Conservation (phyloP, 2,797 vertebrate species). For the Rhinogobio ventralis region DNA sequence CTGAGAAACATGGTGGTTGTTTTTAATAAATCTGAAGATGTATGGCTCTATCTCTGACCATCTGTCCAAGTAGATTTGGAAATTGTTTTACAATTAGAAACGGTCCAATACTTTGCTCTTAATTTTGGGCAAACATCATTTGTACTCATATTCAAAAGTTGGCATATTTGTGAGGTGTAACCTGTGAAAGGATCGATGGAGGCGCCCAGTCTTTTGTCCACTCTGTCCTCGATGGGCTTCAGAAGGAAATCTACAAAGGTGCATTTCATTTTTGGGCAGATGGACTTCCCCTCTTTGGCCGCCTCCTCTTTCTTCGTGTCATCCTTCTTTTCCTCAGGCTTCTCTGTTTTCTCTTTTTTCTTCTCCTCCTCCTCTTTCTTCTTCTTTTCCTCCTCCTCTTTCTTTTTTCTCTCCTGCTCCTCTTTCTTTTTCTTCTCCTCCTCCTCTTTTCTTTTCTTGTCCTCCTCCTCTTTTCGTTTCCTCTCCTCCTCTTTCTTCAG, state of each 20-base stretch:
- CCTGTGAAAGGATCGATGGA: conserved; percentile 79
- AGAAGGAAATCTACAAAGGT: conserved; percentile 63
- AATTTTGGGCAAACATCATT: background rate
- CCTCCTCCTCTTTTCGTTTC: conserved; percentile 66
- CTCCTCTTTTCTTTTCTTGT: conserved; percentile 54
- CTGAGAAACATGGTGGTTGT: background rate
- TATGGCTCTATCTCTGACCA: background rate
- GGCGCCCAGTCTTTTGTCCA: conserved; percentile 69
- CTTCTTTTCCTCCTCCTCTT: conserved; percentile 59
- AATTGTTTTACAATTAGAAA: background rate
- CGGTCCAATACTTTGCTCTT: background rate
- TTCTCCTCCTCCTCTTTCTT: conserved; percentile 68
- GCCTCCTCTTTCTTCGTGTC: background rate
- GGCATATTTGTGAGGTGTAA: conserved; percentile 33
- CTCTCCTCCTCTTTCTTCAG: conserved; percentile 71
- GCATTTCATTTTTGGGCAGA: background rate
- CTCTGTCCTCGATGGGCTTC: conserved; percentile 68
- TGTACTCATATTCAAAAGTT: background rate
- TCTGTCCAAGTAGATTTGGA: too few relatives aligned
- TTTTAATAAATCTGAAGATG: background rate
- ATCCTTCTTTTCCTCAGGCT: conserved; percentile 63
- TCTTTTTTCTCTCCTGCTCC: conserved; percentile 51
- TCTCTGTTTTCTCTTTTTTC: conserved; percentile 49
- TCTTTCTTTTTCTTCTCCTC: conserved; percentile 64
- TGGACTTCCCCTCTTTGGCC: background rate